Conservation (phyloP, 2,113 vertebrate species). For the Heterotis niloticus region DNA sequence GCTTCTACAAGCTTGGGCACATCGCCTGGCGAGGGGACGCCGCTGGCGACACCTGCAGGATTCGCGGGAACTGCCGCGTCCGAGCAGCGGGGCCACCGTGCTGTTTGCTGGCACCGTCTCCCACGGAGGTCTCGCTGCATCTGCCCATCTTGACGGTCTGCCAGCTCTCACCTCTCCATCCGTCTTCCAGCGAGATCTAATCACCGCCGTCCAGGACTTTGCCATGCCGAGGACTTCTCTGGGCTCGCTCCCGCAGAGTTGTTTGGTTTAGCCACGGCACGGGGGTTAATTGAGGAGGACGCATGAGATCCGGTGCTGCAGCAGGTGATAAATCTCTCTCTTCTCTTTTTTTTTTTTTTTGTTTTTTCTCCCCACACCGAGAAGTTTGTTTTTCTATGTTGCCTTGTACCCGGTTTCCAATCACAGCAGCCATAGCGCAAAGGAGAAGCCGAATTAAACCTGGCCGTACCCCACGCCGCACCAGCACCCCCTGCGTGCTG, state of each 20-base stretch:
- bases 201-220: conserved; percentile 3
- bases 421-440: background rate
- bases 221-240: too few species aligned
- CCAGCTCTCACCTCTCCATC: conserved; percentile 7
- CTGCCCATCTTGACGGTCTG: conserved; percentile 1
- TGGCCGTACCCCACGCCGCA: background rate
- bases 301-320: background rate
- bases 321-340: background rate
- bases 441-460: conserved; percentile 7
- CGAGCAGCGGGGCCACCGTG: background rate
- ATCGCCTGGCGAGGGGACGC: background rate
- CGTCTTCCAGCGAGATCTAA: conserved; percentile 10
- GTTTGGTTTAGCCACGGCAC: conserved; percentile 15
- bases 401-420: background rate
- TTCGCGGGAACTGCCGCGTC: background rate
- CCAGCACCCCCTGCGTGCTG: too few species aligned
- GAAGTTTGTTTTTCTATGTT: background rate
- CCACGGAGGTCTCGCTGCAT: conserved; percentile 9
- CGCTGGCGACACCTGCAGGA: background rate
- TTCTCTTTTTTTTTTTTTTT: background rate
- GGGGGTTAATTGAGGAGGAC: conserved; percentile 26
- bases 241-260: background rate
- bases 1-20: too few species aligned
- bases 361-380: background rate
- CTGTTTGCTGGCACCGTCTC: background rate